Evolutionary conservation across 2,113 vertebrate species (phyloP).

Genomic region (Istiophorus platypterus): DNA sequence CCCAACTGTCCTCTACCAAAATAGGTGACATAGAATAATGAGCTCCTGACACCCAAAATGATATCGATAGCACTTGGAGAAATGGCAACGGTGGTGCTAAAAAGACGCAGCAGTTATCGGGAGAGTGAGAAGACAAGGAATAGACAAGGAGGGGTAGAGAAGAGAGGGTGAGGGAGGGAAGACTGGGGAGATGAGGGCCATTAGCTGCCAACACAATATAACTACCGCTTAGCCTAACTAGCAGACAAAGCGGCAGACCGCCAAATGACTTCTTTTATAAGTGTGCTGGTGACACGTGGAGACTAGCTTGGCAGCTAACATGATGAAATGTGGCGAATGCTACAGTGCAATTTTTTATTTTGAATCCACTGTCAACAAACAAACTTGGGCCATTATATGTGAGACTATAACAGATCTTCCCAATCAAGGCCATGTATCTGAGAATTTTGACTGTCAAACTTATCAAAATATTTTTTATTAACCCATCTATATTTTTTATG

Average conservation of each 20-base stretch:
- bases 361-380: slow-evolving; percentile 49
- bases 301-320: slow-evolving; percentile 50
- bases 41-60: slow-evolving; percentile 80
- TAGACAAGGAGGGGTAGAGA: slow-evolving; percentile 49
- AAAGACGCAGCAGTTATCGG: slow-evolving; percentile 74
- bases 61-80: slow-evolving; percentile 78
- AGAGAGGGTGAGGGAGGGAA: slow-evolving; percentile 57
- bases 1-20: slow-evolving; percentile 72
- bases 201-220: slow-evolving; percentile 77
- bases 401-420: background rate
- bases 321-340: slow-evolving; percentile 39
- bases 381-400: background rate
- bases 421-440: background rate
- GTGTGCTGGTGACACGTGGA: slow-evolving; percentile 57
- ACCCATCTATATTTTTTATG: background rate
- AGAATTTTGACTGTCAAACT: too few relatives aligned
- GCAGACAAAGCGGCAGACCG: slow-evolving; percentile 64
- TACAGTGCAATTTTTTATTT: slow-evolving; percentile 50
- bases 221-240: slow-evolving; percentile 75
- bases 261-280: slow-evolving; percentile 70
- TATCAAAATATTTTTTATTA: background rate
- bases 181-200: slow-evolving; percentile 67
- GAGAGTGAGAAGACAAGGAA: slow-evolving; percentile 70
- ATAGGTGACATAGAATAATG: slow-evolving; percentile 84
- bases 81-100: slow-evolving; percentile 77